These are phyloP conservation scores for Arothron firmamentum DNA, from an alignment of 2,113 vertebrate genomes.

Conservation along the genomic window DNA sequence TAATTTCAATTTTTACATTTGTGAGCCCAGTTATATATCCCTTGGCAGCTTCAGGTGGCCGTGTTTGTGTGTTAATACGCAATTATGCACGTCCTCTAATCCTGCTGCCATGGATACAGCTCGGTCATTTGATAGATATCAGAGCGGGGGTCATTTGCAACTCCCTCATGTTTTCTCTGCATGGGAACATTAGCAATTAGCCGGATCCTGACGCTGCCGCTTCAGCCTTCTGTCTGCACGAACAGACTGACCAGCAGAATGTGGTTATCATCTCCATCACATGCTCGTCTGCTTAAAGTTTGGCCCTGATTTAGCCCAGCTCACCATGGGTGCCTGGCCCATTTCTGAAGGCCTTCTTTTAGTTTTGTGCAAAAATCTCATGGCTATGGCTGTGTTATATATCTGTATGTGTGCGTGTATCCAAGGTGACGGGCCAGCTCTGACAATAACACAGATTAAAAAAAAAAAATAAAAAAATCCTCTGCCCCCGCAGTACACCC, in stretches of 20 bases:
- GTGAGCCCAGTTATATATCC: conserved; percentile 34
- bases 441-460: conserved; percentile 55
- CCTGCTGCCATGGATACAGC: conserved; percentile 49
- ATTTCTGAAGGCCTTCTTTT: neutral
- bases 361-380: conserved; percentile 24
- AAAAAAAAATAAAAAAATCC: conserved; percentile 40
- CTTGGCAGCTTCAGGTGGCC: conserved; percentile 46
- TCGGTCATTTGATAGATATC: conserved; percentile 52
- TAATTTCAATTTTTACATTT: conserved; percentile 51
- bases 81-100: conserved; percentile 10
- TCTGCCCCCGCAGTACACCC: conserved; percentile 60
- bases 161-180: conserved; percentile 57
- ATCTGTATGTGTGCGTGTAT: conserved; percentile 29
- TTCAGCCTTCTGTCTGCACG: conserved; percentile 22
- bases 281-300: conserved; percentile 19
- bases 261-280: conserved; percentile 12
- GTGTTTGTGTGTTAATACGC: conserved; percentile 10
- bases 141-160: conserved; percentile 54
- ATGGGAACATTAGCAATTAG: conserved; percentile 66
- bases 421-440: conserved; percentile 56
- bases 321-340: conserved; percentile 4
- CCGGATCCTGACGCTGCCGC: conserved; percentile 22
- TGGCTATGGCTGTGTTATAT: conserved; percentile 18
- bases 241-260: conserved; percentile 21
- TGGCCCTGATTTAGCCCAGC: conserved; percentile 30